Evolutionary conservation across 2,888 invertebrate species (phyloP), one percentile per base, ranked within the genome.

Genomic region (Dysmachus trigonus): DNA sequence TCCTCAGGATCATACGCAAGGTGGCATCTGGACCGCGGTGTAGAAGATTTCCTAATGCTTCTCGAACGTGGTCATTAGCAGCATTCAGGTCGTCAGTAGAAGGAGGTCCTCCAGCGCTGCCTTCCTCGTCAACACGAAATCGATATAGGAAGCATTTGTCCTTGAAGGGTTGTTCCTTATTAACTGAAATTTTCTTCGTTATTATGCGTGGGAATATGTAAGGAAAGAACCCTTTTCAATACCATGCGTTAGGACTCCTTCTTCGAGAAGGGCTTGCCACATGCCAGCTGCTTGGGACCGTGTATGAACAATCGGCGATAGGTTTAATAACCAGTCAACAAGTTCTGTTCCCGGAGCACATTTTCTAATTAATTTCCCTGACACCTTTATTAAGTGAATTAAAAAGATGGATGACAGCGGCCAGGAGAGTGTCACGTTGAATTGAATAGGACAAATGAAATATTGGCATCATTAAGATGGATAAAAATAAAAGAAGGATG

Each of bases 91-190:
- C 95, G 88, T 94, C 94, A 86, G 93, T 89, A 31, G 93, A 92
- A 41, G 94, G 94, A 86, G 92, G 91, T 22, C 93, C 93, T 33
- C 93, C 93, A n/a, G 93, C 93, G 22, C 93, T 93, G 31, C 94
- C 94, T 87, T 95, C 94, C 90, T 95, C 95, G 91, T 96, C 96
- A 91, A 95, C 94, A 90, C 95, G 94, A 93, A 97, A 97, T 87
- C 96, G 95, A 92, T 97, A 97, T 89, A 96, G 94, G 90, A 96
- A 94, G 91, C 95, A 95, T 93, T 96, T 96, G 93, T 97, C 97
- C 91, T 95, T 95, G 93, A 97, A 97, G 81, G 95, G 95, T 90
- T 96, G 95, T 90, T 96, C 96, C 89, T 95, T 94, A 89, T 95
- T 95, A 86, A 96, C 96, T 96, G 91, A 86, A 91, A 90, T 85